phyloP scores from a whole-genome alignment of 2,797 vertebrate genomes.

The Chiroxiphia lanceolata region DNA sequence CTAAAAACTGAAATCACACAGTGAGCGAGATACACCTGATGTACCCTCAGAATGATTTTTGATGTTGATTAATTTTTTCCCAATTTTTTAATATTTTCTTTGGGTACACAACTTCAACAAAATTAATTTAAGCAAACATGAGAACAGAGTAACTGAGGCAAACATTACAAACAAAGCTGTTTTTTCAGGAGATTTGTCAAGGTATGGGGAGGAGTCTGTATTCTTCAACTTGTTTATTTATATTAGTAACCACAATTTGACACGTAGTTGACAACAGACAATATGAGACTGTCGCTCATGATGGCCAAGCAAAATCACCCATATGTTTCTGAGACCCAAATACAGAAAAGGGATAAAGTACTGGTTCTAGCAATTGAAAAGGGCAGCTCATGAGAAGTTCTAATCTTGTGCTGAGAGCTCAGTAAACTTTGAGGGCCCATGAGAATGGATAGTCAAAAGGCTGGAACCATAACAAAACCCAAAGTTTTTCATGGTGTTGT shows the following conservation, averaged over 20 bases:
- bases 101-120: neutral
- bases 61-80: neutral
- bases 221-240: conserved; percentile 19
- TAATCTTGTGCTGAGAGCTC: neutral
- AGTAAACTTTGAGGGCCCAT: neutral
- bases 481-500: neutral
- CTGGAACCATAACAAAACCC: conserved; percentile 24
- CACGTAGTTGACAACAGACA: neutral
- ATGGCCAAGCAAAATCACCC: neutral
- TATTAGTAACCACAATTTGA: neutral
- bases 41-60: neutral
- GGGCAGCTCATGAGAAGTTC: neutral
- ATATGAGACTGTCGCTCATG: neutral
- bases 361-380: neutral
- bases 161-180: neutral
- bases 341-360: neutral
- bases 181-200: neutral
- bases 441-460: neutral
- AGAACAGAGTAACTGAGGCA: neutral
- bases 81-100: neutral
- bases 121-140: neutral
- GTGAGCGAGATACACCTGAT: neutral
- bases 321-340: neutral
- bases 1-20: neutral
- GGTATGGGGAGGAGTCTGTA: neutral